phyloP scores from a whole-genome alignment of 2,888 invertebrate species.

The Plagodis dolabraria region DNA sequence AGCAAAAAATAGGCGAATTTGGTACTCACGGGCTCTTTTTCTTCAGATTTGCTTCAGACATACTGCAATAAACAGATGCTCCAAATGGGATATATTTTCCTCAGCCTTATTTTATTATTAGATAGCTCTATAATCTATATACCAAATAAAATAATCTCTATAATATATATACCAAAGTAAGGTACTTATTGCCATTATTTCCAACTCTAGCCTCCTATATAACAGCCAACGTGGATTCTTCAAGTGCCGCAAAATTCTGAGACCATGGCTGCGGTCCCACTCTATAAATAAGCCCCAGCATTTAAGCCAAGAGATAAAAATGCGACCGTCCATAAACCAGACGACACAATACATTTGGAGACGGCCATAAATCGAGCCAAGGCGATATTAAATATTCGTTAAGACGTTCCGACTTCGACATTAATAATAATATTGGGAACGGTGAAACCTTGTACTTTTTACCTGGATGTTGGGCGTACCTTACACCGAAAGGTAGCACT shows the following conservation, averaged over 20 bases:
- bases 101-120: too few species aligned
- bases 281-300: slow-evolving; percentile 34
- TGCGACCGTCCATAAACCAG: slow-evolving; percentile 45
- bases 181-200: too few species aligned
- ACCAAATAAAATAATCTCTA: too few species aligned
- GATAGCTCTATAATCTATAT: too few species aligned
- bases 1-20: too few species aligned
- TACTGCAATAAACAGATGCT: too few species aligned
- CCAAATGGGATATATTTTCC: too few species aligned
- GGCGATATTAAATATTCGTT: slow-evolving; percentile 80
- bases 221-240: background rate
- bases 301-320: slow-evolving; percentile 31
- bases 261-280: background rate
- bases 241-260: background rate
- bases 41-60: too few species aligned
- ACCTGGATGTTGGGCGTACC: slow-evolving; percentile 28
- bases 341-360: slow-evolving; percentile 59
- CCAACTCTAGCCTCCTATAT: too few species aligned
- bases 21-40: too few species aligned
- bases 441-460: slow-evolving; percentile 39
- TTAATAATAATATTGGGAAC: slow-evolving; percentile 76
- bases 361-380: slow-evolving; percentile 61
- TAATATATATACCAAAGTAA: too few species aligned
- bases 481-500: slow-evolving; percentile 26
- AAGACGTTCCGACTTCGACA: slow-evolving; percentile 67